Percentiles rank a stretch among this genome's conserved stretches.
Conservation (phyloP, 1,140 invertebrate genomes). For the Drosophila sp. region DNA sequence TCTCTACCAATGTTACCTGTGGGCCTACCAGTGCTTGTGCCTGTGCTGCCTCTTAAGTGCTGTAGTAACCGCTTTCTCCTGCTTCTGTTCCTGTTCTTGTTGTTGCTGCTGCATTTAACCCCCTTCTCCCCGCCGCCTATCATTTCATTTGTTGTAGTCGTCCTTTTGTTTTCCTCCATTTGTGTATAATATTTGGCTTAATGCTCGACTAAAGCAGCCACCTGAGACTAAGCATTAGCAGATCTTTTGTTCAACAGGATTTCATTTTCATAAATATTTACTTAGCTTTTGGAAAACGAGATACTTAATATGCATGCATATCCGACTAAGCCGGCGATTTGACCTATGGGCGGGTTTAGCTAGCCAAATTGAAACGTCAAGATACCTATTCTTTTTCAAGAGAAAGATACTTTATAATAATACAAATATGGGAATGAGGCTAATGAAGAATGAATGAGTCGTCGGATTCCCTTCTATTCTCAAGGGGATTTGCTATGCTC, state of each 20-base stretch:
- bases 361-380: neutral
- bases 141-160: slow-evolving; percentile 7
- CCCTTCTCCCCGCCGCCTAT: neutral
- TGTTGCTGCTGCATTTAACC: slow-evolving; percentile 36
- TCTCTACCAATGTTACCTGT: slow-evolving; percentile 4
- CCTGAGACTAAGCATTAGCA: slow-evolving; percentile 38
- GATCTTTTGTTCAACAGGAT: slow-evolving; percentile 13
- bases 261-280: slow-evolving; percentile 12
- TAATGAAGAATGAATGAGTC: too few species aligned
- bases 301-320: neutral
- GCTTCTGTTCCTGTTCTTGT: neutral
- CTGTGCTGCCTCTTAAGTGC: slow-evolving; percentile 24
- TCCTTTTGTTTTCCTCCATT: slow-evolving; percentile 39
- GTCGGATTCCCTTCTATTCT: too few species aligned
- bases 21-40: neutral
- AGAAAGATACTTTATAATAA: neutral
- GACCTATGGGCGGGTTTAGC: neutral
- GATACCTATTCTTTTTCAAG: neutral
- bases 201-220: slow-evolving; percentile 33
- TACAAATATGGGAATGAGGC: neutral
- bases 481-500: too few species aligned
- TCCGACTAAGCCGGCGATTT: neutral
- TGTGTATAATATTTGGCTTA: slow-evolving; percentile 48
- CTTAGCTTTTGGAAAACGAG: slow-evolving; percentile 1
- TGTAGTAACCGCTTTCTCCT: slow-evolving; percentile 18